Conservation (phyloP, 2,888 invertebrate species). For the Clepsis dumicolana region DNA sequence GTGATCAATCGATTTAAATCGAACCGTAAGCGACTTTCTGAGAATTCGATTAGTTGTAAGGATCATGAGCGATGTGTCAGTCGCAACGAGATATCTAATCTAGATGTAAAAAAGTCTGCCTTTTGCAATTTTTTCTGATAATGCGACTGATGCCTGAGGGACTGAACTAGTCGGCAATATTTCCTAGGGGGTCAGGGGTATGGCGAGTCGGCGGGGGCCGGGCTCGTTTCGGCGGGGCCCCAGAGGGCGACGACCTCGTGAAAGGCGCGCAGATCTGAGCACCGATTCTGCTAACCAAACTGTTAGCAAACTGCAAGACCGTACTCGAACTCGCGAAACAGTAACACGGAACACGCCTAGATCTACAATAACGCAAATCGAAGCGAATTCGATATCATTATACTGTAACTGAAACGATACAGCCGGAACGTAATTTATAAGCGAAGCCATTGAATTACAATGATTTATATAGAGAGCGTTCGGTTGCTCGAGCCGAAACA, state of each 20-base stretch:
- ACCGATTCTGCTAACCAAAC: slow-evolving; percentile 41
- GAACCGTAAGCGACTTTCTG: slow-evolving; percentile 32
- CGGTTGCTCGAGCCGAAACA: neutral
- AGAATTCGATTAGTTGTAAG: slow-evolving; percentile 23
- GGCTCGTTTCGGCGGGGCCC: slow-evolving; percentile 73
- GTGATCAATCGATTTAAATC: slow-evolving; percentile 34
- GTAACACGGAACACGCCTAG: slow-evolving; percentile 5
- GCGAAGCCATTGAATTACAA: slow-evolving; percentile 8
- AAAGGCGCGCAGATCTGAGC: slow-evolving; percentile 70
- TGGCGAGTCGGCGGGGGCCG: slow-evolving; percentile 58
- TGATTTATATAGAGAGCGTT: neutral
- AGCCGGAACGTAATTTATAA: slow-evolving; percentile 23
- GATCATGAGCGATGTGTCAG: slow-evolving; percentile 27
- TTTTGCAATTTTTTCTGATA: slow-evolving; percentile 32
- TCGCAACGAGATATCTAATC: slow-evolving; percentile 15
- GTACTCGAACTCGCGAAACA: slow-evolving; percentile 3
- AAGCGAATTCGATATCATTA: slow-evolving; percentile 16
- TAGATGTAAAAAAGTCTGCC: slow-evolving; percentile 13
- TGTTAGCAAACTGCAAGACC: slow-evolving; percentile 32
- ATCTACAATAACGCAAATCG: neutral
- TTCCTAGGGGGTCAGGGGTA: slow-evolving; percentile 63
- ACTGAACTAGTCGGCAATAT: slow-evolving; percentile 59
- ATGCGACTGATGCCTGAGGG: slow-evolving; percentile 28
- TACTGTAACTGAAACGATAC: slow-evolving; percentile 29
- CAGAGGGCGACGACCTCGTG: slow-evolving; percentile 82